Base-by-base conservation (phyloP, 2,888 invertebrate genomes). In the Ligdia adustata region DNA sequence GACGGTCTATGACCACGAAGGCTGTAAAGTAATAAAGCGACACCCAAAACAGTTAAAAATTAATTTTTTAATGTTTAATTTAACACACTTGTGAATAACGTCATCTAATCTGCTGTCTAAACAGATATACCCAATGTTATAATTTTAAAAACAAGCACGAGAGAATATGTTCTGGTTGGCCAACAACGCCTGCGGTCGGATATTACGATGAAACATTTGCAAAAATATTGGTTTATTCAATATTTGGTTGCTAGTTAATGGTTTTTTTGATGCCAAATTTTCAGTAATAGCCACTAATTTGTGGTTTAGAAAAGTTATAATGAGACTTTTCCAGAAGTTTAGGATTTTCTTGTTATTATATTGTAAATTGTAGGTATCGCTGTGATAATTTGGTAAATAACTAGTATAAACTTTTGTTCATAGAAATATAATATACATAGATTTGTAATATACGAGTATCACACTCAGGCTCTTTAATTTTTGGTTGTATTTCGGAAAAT, bases 81-180 rank as follows among this genome's bases (percentile, higher is more conserved):
- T n/a, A n/a, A n/a, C n/a, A n/a, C n/a, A n/a, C n/a, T 22, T 5
- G 7, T 0, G n/a, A 22, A 35, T 37, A 15, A 38, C 38, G 33
- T 39, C 32, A 27, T 9, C 14, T 39, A 45, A 38, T 34, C 14
- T 33, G 22, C 15, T 9, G 28, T 22, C 9, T 20, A 39, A 32
- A 27, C 38, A 15, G 22, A n/a, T 28, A 39, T 11, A 39, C 27
- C 38, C 7, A 39, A 15, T 5, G 11, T 1, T 33, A 32, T 46
- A 46, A 46, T 35, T 33, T 4, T 24, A 24, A 29, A 34, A 28
- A 34, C 34, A 40, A 40, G 24, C 34, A 40, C n/a, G n/a, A n/a
- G n/a, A n/a, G n/a, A n/a, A n/a, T n/a, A n/a, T n/a, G 6, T 7
- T 2, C 3, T 9, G 16, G 22, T 22, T 11, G 7, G 13, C 28